Base-by-base conservation (phyloP, 1,140 invertebrate species). In the Drosophila suzukii region DNA sequence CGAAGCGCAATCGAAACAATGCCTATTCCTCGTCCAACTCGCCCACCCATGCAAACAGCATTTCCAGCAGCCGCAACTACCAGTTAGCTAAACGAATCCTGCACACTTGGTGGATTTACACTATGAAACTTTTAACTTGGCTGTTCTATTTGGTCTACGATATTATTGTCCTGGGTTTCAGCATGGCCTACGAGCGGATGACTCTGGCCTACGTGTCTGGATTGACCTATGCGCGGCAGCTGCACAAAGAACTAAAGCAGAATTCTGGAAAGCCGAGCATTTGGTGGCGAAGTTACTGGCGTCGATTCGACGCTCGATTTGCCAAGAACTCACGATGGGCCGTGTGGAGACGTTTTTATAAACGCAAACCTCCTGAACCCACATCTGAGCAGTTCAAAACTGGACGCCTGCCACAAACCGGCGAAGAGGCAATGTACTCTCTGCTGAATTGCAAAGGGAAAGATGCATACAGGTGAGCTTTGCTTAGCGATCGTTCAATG, bases 401-500 rank as follows among this genome's bases (percentile, higher is more conserved):
- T 30, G 81, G 88, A 82, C 94, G 95, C 20, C 93, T 98, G 81
- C 97, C 97, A 0, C 95, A 96, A 20, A 98, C 97, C 53, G 97
- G 97, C 34, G 97, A 98, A 84, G 98, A 98, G 93, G 97, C 98
- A 60, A 98, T 98, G 96, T 97, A 97, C 92, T 94, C 97, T 90
- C 94, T 98, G 62, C 93, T 98, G 5, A 96, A 97, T 50, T 98
- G 97, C 91, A 98, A 98, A 94, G 98, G 97, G 79, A 98, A 98
- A 93, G 97, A 98, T 93, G 97, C 97, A 15, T 98, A 98, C 91
- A 97, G 96, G 96, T 96, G 83, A 81, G 58, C 10, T 7, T 0
- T 15, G 13, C 6, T 8, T 53, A 0, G 0, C 7, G 0, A 17
- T 32, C 8, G 20, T 8, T 17, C 0, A 8, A 27, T 0, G 17